These are phyloP conservation scores for Drosophila neonasuta DNA, from an alignment of 2,888 invertebrate species.

Conservation along the genomic window DNA sequence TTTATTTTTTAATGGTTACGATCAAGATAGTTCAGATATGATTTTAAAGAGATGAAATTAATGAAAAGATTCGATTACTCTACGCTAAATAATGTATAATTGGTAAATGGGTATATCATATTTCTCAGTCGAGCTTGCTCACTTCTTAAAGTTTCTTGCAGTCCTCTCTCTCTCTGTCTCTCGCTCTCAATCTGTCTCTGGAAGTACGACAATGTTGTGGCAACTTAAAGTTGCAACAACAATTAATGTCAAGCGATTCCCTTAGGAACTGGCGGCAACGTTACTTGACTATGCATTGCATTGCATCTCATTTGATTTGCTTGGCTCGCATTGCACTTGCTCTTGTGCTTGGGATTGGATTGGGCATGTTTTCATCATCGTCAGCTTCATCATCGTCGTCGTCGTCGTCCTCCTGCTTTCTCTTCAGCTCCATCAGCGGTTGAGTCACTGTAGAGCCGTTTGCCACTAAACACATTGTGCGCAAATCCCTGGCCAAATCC, in stretches of 20 bases:
- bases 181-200: not conserved
- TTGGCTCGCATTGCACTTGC: not conserved
- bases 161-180: not conserved
- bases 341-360: not conserved
- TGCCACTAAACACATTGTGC: conserved; percentile 76
- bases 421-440: not conserved
- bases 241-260: conserved; percentile 45
- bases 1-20: too few relatives aligned
- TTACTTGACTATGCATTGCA: conserved; percentile 38
- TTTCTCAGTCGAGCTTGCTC: not conserved
- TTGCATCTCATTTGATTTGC: conserved; percentile 40
- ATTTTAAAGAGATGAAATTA: too few relatives aligned
- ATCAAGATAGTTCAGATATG: too few relatives aligned
- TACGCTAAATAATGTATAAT: too few relatives aligned
- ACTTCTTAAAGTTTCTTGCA: not conserved
- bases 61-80: too few relatives aligned
- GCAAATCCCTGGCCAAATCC: conserved; percentile 72
- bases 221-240: conserved; percentile 25
- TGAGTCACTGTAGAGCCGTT: conserved; percentile 24
- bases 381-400: conserved; percentile 12
- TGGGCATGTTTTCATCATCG: conserved; percentile 34
- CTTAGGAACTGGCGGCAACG: conserved; percentile 10
- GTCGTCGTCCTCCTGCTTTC: not conserved
- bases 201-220: conserved; percentile 21
- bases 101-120: too few relatives aligned